Percentiles rank a stretch among this genome's conserved stretches.
Evolutionary conservation across 2,797 vertebrate species (phyloP).

Genomic region (Atherinosoma microstoma): DNA sequence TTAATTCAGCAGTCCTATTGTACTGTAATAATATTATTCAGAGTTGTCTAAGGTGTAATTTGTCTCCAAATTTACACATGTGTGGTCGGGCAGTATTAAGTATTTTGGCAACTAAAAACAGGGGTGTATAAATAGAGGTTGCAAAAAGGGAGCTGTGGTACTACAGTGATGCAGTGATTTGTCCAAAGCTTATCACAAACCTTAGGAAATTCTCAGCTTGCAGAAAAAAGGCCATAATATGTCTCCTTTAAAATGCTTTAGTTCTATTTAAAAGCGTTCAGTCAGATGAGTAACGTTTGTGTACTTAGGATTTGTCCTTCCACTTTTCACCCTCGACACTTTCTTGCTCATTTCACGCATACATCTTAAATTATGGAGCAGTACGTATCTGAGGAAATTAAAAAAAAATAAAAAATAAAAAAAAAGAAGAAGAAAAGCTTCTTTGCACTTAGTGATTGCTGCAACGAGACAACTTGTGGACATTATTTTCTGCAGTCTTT

Average conservation of each 20-base stretch:
- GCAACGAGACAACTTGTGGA: slow-evolving; percentile 12
- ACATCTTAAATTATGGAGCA: slow-evolving; percentile 9
- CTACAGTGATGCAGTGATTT: not conserved
- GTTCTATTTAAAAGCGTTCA: not conserved
- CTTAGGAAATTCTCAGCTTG: not conserved
- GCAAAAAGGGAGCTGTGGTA: not conserved
- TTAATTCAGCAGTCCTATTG: not conserved
- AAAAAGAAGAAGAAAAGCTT: not conserved
- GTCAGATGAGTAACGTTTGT: not conserved
- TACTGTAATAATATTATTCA: not conserved
- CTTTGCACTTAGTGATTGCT: slow-evolving; percentile 2
- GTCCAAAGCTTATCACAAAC: not conserved
- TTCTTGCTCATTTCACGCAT: not conserved
- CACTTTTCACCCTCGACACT: not conserved
- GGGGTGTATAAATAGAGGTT: not conserved
- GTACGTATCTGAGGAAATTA: not conserved
- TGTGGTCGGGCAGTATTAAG: not conserved
- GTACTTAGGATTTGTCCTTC: not conserved
- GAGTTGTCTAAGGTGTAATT: not conserved
- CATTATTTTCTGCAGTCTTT: slow-evolving; percentile 32
- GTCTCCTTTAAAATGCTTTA: not conserved
- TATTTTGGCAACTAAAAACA: not conserved
- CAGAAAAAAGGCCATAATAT: not conserved
- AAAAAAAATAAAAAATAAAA: not conserved
- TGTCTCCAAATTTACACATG: not conserved